Conservation (phyloP, 2,113 vertebrate genomes). For the Pituophis catenifer region DNA sequence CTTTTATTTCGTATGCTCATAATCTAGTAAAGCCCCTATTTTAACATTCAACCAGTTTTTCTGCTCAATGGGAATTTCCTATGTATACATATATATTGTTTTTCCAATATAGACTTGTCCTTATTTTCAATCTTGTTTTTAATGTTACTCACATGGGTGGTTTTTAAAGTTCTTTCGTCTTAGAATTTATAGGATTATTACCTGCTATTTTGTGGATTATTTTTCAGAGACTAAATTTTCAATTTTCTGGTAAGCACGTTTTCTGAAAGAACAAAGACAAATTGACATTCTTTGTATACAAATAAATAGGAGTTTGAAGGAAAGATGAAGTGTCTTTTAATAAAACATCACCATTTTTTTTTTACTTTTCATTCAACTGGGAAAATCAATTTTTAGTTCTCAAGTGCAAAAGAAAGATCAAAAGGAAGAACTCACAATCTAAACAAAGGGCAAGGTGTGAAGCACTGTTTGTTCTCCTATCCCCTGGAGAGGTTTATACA, state of each 20-base stretch:
- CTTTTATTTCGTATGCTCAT: neutral
- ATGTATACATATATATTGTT: neutral
- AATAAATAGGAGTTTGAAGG: constrained; percentile 51
- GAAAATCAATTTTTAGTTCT: constrained; percentile 71
- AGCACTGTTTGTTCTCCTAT: constrained; percentile 34
- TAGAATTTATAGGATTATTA: neutral
- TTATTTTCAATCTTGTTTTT: neutral
- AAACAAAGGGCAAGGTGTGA: constrained; percentile 56
- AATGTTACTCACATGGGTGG: constrained; percentile 17
- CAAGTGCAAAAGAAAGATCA: constrained; percentile 62
- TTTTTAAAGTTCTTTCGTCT: neutral
- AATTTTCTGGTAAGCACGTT: constrained; percentile 45
- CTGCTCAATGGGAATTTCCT: neutral
- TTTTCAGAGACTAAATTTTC: constrained; percentile 35
- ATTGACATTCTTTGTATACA: constrained; percentile 9
- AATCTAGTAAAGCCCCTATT: neutral
- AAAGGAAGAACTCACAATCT: constrained; percentile 66
- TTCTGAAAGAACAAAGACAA: constrained; percentile 57
- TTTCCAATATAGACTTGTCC: neutral
- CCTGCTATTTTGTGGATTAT: constrained; percentile 19
- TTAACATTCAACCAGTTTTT: neutral
- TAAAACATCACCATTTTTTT: constrained; percentile 65
- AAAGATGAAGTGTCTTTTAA: constrained; percentile 60
- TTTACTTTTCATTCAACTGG: constrained; percentile 57
- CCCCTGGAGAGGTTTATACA: constrained; percentile 57